Percentiles rank a stretch among this genome's conserved stretches.
Evolutionary conservation across 2,797 vertebrate species (phyloP).

Genomic region (Eospalax fontanierii): DNA sequence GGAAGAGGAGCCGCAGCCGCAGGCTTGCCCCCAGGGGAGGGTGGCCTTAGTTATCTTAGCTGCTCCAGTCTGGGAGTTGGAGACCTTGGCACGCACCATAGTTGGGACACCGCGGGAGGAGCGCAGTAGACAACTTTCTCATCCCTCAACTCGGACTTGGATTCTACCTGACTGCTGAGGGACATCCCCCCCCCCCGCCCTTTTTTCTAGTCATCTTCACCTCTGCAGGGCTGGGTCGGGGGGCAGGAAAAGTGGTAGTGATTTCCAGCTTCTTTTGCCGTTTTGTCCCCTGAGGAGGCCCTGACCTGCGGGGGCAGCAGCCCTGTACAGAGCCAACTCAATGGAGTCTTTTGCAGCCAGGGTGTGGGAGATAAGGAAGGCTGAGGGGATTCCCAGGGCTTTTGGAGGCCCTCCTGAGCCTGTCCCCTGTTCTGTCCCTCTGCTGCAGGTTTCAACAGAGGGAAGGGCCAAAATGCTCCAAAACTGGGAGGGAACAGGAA

Average conservation of each 20-base stretch:
- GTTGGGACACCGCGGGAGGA: constrained; percentile 60
- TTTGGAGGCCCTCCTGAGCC: constrained; percentile 27
- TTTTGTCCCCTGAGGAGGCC: constrained; percentile 79
- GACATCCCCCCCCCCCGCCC: neutral
- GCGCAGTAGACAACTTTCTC: neutral
- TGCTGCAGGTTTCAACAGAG: constrained; percentile 71
- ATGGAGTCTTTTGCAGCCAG: constrained; percentile 82
- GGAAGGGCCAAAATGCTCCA: neutral
- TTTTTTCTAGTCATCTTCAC: constrained; percentile 45
- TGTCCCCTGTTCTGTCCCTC: constrained; percentile 29
- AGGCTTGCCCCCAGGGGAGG: constrained; percentile 73
- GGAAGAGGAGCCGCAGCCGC: constrained; percentile 16
- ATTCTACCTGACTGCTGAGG: constrained; percentile 53
- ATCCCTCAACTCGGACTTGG: constrained; percentile 64
- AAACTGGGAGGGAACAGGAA: neutral
- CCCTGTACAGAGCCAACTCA: constrained; percentile 78
- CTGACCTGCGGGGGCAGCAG: constrained; percentile 85
- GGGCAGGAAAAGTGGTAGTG: constrained; percentile 65
- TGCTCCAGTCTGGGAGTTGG: constrained; percentile 66
- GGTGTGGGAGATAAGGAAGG: constrained; percentile 83
- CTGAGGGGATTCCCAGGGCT: constrained; percentile 63
- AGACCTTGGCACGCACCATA: constrained; percentile 80
- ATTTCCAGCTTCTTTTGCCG: constrained; percentile 77
- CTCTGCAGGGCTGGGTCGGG: constrained; percentile 40
- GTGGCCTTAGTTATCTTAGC: constrained; percentile 77